Conservation (phyloP, 2,797 vertebrate species). For the Falco columbarius region DNA sequence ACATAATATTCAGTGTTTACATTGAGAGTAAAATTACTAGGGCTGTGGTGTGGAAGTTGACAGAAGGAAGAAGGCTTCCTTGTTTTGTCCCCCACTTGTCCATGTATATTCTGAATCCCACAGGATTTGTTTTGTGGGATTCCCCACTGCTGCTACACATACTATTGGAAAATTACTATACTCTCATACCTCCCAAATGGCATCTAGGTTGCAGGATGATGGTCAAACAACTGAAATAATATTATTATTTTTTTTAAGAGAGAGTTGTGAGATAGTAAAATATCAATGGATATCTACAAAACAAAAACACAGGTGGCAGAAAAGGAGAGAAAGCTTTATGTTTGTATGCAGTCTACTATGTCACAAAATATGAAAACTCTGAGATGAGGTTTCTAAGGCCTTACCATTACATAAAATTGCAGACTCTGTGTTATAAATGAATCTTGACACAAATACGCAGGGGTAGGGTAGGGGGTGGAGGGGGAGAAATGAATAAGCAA, state of each 20-base stretch:
- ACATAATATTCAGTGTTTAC: background rate
- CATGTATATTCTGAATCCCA: background rate
- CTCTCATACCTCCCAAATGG: background rate
- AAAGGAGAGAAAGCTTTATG: background rate
- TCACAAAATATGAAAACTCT: background rate
- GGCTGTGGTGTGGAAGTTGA: background rate
- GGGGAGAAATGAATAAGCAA: background rate
- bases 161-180: background rate
- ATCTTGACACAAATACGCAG: background rate
- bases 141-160: background rate
- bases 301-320: background rate
- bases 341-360: background rate
- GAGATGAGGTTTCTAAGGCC: background rate
- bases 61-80: background rate
- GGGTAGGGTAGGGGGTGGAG: too few relatives aligned
- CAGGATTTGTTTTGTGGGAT: background rate
- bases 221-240: background rate
- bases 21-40: background rate
- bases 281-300: background rate
- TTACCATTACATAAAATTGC: background rate
- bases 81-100: background rate
- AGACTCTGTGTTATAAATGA: background rate
- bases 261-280: background rate
- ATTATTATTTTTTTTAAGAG: background rate
- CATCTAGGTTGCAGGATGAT: background rate